Percentiles rank a stretch among this genome's conserved stretches.
These are phyloP conservation scores for Drosophila pallidifrons DNA, from an alignment of 1,140 invertebrate species.

Conservation along the genomic window DNA sequence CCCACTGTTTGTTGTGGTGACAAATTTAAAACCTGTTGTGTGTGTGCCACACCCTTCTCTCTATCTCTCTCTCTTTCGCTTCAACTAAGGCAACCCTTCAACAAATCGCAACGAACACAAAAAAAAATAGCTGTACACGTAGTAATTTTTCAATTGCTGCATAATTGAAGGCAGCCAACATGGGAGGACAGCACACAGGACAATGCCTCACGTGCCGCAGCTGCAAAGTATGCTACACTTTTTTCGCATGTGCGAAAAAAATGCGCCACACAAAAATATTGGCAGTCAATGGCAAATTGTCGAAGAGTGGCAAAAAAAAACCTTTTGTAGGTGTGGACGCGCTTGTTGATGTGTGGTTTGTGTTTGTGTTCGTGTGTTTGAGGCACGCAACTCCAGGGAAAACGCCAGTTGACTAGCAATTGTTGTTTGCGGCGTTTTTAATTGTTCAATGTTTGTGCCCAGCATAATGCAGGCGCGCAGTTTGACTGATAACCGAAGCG, in stretches of 20 bases:
- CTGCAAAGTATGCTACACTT: constrained; percentile 37
- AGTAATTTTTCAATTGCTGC: constrained; percentile 84
- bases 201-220: constrained; percentile 47
- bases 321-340: constrained; percentile 26
- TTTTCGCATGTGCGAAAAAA: constrained; percentile 32
- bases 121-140: constrained; percentile 72
- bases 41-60: background rate
- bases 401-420: constrained; percentile 61
- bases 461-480: constrained; percentile 22
- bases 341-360: constrained; percentile 78
- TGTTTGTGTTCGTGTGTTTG: constrained; percentile 31
- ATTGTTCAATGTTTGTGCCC: constrained; percentile 66
- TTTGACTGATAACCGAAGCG: constrained; percentile 21
- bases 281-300: constrained; percentile 74
- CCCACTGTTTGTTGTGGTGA: constrained; percentile 71
- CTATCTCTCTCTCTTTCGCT: background rate
- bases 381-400: constrained; percentile 36
- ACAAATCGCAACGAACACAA: constrained; percentile 18
- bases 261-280: constrained; percentile 64
- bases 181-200: constrained; percentile 25
- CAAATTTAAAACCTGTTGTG: constrained; percentile 79
- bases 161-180: constrained; percentile 72
- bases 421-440: constrained; percentile 68
- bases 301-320: constrained; percentile 15
- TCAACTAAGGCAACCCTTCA: constrained; percentile 29